phyloP scores from a whole-genome alignment of 1,140 invertebrate genomes.

The Drosophila arawakana region DNA sequence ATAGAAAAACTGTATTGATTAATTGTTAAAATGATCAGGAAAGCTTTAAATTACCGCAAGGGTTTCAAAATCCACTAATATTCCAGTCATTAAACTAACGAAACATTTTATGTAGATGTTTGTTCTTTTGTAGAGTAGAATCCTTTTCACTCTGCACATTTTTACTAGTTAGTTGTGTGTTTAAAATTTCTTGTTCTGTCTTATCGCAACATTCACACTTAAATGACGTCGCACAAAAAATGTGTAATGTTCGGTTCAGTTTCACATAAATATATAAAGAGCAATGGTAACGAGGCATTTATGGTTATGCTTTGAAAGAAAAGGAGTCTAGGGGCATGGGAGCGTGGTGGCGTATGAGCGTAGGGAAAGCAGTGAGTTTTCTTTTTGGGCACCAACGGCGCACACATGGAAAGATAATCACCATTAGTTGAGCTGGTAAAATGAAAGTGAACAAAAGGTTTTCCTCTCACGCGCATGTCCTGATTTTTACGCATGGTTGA shows the following conservation, averaged over 20 bases:
- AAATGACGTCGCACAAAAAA: conserved; percentile 56
- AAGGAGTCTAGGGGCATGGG: background rate
- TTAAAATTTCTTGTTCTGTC: conserved; percentile 7
- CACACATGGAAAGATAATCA: conserved; percentile 38
- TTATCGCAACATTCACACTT: conserved; percentile 71
- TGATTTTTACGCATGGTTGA: conserved; percentile 77
- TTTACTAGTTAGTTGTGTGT: background rate
- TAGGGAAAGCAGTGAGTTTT: conserved; percentile 1
- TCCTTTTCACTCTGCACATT: background rate
- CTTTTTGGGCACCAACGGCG: conserved; percentile 3
- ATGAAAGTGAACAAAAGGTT: conserved; percentile 60
- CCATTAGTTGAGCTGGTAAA: conserved; percentile 60
- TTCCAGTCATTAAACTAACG: too few relatives aligned
- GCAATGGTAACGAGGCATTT: conserved; percentile 3
- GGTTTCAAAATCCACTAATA: too few relatives aligned
- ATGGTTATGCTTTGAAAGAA: conserved; percentile 52
- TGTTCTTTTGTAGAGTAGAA: too few relatives aligned
- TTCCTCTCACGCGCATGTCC: conserved; percentile 68
- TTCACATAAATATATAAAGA: background rate
- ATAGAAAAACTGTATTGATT: too few relatives aligned
- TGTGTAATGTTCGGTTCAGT: background rate
- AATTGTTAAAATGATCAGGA: too few relatives aligned
- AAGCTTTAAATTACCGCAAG: too few relatives aligned
- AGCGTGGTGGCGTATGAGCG: too few relatives aligned
- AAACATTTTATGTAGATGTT: too few relatives aligned